Percentiles rank a stretch among this genome's conserved stretches.
phyloP scores from a whole-genome alignment of 2,888 invertebrate species.

The Mimas tiliae region DNA sequence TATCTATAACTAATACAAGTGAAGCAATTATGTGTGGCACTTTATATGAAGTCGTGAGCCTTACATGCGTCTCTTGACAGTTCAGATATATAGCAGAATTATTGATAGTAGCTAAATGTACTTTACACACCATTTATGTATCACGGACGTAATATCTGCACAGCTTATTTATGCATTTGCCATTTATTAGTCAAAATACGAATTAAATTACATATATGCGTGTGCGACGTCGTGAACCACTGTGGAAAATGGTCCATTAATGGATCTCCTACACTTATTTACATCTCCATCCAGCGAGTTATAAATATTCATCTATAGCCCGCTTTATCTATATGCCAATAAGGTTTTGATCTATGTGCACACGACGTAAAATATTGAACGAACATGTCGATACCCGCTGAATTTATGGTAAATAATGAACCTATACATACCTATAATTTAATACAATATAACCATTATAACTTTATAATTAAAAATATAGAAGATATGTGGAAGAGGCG shows the following conservation, averaged over 20 bases:
- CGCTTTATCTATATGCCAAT: constrained; percentile 62
- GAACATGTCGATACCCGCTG: not conserved
- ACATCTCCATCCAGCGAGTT: constrained; percentile 67
- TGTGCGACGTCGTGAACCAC: constrained; percentile 34
- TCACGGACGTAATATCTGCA: constrained; percentile 4
- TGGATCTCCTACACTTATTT: constrained; percentile 67
- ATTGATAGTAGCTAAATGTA: constrained; percentile 26
- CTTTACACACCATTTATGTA: constrained; percentile 7
- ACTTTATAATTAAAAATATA: too few relatives aligned
- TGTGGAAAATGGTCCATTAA: constrained; percentile 54
- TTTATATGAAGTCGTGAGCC: constrained; percentile 37
- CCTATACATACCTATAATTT: not conserved
- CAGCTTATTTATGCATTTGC: constrained; percentile 24
- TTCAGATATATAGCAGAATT: constrained; percentile 31
- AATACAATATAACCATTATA: too few relatives aligned
- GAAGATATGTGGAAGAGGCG: too few relatives aligned
- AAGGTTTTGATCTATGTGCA: constrained; percentile 57
- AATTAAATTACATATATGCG: constrained; percentile 41
- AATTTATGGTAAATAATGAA: not conserved
- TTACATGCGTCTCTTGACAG: constrained; percentile 33
- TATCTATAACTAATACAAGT: constrained; percentile 42
- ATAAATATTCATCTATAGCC: constrained; percentile 68
- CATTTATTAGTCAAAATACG: constrained; percentile 38
- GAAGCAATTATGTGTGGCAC: constrained; percentile 31
- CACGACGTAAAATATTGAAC: constrained; percentile 39